phyloP scores from a whole-genome alignment of 1,140 invertebrate genomes.

The Pogonomyrmex californicus region DNA sequence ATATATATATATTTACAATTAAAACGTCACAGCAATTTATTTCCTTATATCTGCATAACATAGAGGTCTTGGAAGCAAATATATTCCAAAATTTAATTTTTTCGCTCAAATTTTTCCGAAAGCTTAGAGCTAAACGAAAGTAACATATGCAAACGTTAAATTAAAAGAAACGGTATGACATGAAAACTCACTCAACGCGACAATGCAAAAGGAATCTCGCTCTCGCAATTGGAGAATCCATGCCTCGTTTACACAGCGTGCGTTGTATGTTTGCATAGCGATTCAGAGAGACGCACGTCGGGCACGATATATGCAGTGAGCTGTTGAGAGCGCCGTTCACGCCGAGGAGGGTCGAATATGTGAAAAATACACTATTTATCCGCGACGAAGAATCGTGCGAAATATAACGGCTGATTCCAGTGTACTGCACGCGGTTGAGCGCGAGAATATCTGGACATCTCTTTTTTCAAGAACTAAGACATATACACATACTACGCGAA shows the following conservation, averaged over 20 bases:
- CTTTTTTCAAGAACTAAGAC: conserved; percentile 40
- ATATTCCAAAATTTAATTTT: background rate
- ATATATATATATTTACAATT: background rate
- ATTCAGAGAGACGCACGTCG: conserved; percentile 51
- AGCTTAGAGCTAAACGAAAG: background rate
- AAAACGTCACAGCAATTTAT: background rate
- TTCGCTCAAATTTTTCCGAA: background rate
- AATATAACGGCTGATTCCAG: conserved; percentile 63
- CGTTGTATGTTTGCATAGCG: conserved; percentile 53
- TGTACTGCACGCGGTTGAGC: conserved; percentile 16
- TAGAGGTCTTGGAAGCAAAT: background rate
- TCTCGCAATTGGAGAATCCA: conserved; percentile 46
- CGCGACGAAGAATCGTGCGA: conserved; percentile 55
- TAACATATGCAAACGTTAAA: background rate
- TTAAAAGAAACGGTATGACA: conserved; percentile 46
- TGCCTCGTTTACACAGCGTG: conserved; percentile 50
- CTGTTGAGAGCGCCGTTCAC: conserved; percentile 37
- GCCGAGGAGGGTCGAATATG: conserved; percentile 41
- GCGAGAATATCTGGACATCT: conserved; percentile 30
- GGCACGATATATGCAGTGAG: conserved; percentile 50
- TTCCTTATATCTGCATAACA: background rate
- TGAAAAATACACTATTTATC: conserved; percentile 54
- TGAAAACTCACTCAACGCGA: conserved; percentile 37
- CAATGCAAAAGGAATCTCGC: conserved; percentile 51
- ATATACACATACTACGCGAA: background rate